Conservation (phyloP, 92 coral and sea anemone species). For the Meandrina meandrites region DNA sequence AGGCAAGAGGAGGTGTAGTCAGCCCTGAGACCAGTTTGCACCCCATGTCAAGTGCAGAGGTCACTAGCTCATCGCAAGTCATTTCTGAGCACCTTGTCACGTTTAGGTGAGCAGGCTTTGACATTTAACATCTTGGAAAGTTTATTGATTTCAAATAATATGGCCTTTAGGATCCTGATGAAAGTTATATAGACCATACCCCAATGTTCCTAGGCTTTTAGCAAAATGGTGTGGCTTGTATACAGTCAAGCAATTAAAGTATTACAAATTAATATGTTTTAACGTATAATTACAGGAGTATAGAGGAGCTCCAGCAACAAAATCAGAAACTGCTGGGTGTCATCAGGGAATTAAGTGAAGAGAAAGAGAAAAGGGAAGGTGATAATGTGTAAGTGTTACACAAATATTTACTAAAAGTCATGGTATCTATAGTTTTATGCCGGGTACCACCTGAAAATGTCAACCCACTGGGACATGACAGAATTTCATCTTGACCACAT, state of each 20-base stretch:
- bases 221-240: no score
- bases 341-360: conserved; percentile 90
- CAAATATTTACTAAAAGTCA: no score
- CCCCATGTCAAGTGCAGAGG: conserved; percentile 74
- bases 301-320: conserved; percentile 97
- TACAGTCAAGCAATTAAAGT: not conserved
- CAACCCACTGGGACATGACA: no score
- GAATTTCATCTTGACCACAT: no score
- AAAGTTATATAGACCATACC: no score
- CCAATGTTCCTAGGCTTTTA: no score
- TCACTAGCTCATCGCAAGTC: conserved; percentile 95
- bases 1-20: conserved; percentile 88
- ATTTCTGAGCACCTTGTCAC: conserved; percentile 94
- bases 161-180: no score
- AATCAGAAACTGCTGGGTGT: conserved; percentile 88
- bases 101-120: conserved; percentile 58
- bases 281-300: conserved; percentile 58
- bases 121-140: not conserved
- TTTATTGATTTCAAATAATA: no score
- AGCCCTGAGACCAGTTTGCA: conserved; percentile 41
- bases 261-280: no score
- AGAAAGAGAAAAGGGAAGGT: conserved; percentile 84
- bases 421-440: no score
- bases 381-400: conserved; percentile 45
- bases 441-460: no score